Conservation (phyloP, 2,888 invertebrate genomes). For the Melanotus villosus region DNA sequence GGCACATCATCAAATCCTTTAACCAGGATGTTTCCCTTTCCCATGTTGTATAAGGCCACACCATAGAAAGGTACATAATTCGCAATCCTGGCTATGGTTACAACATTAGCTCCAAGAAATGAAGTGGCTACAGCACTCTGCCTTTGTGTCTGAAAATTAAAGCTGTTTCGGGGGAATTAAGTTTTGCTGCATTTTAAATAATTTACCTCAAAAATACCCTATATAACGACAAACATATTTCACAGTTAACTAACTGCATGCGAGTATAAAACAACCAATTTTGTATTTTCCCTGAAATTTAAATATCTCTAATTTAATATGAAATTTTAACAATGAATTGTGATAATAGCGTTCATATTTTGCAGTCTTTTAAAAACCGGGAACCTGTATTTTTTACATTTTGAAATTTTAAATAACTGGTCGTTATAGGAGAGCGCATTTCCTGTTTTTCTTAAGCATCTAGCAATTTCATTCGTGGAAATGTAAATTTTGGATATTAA, state of each 20-base stretch:
- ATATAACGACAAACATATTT: no score
- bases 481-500: slow-evolving; percentile 20
- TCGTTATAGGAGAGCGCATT: slow-evolving; percentile 3
- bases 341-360: no score
- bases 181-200: no score
- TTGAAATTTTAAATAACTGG: slow-evolving; percentile 9
- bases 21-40: not conserved
- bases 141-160: no score
- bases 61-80: not conserved
- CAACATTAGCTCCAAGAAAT: not conserved
- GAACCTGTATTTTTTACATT: slow-evolving; percentile 3
- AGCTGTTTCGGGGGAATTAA: no score
- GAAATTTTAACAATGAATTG: no score
- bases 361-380: not conserved
- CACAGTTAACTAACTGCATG: no score
- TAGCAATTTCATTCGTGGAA: slow-evolving; percentile 16
- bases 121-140: no score
- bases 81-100: not conserved
- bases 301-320: no score
- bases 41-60: not conserved
- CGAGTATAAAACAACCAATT: no score
- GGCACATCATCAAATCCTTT: not conserved
- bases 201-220: no score
- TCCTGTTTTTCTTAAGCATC: not conserved
- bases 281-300: no score